Conservation (phyloP, 2,797 vertebrate species). For the Trachurus trachurus region DNA sequence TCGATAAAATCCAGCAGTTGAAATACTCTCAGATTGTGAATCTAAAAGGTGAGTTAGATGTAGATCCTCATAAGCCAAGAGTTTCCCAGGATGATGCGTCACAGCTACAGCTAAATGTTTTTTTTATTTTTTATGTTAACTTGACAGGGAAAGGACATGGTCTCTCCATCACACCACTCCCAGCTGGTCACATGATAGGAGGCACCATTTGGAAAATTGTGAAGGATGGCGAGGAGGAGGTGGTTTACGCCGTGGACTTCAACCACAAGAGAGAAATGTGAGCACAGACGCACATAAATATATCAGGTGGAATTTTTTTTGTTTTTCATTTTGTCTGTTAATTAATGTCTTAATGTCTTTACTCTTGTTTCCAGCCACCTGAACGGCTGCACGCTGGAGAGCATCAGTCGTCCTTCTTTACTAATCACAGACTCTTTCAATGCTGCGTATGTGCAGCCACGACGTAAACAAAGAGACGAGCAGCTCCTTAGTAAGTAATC, state of each 20-base stretch:
- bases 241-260: slow-evolving; percentile 98
- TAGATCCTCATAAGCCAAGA: neutral
- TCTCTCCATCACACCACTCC: slow-evolving; percentile 96
- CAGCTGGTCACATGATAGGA: slow-evolving; percentile 99
- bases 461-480: slow-evolving; percentile 97
- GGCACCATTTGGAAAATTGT: slow-evolving; percentile 99
- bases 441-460: slow-evolving; percentile 95
- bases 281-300: slow-evolving; percentile 53
- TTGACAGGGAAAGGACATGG: slow-evolving; percentile 97
- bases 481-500: slow-evolving; percentile 94
- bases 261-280: slow-evolving; percentile 99
- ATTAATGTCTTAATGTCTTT: neutral
- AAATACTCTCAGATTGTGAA: slow-evolving; percentile 99
- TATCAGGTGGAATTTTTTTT: neutral
- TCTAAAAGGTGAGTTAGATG: slow-evolving; percentile 91
- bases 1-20: slow-evolving; percentile 98
- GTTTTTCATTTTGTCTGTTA: neutral
- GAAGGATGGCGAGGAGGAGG: slow-evolving; percentile 98
- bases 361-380: slow-evolving; percentile 88
- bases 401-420: slow-evolving; percentile 95
- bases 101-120: neutral
- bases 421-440: slow-evolving; percentile 99
- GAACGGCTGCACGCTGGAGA: slow-evolving; percentile 97
- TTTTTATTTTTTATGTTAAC: slow-evolving; percentile 24
- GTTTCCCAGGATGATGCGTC: neutral